A percentile compares a stretch with the other conserved stretches of the same genome.
These are phyloP conservation scores for Stegodyphus mimosarum DNA, from an alignment of 1,140 invertebrate species.

Conservation along the genomic window DNA sequence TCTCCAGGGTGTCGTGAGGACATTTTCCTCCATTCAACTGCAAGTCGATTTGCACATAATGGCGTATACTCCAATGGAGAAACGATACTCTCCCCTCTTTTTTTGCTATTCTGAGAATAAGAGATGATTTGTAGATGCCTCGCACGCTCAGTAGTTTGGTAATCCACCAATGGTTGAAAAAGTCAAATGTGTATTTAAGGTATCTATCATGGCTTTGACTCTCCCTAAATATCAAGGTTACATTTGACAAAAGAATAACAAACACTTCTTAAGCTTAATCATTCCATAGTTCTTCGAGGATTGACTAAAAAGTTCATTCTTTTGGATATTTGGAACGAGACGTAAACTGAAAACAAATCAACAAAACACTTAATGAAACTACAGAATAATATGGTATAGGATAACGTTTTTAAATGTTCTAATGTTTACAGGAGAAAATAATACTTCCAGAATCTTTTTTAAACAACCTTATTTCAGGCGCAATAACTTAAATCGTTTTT, in stretches of 20 bases:
- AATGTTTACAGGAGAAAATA: no score
- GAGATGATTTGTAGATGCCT: constrained; percentile 24
- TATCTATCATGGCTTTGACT: constrained; percentile 5
- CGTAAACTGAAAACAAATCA: no score
- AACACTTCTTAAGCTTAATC: background rate
- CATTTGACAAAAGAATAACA: background rate
- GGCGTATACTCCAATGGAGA: background rate
- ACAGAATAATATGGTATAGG: no score
- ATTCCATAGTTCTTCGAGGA: background rate
- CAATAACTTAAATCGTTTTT: no score
- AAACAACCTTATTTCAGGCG: no score
- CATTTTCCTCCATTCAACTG: constrained; percentile 2
- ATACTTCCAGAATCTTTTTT: no score
- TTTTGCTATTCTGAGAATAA: background rate
- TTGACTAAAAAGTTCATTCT: no score
- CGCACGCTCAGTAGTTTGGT: background rate
- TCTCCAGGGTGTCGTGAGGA: constrained; percentile 22
- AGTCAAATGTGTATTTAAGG: constrained; percentile 10
- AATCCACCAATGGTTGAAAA: background rate
- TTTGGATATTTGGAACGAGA: no score
- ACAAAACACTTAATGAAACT: no score
- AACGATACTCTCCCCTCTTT: background rate
- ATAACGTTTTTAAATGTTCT: no score
- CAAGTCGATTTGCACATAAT: constrained; percentile 53
- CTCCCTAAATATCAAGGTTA: constrained; percentile 27